phyloP scores from a whole-genome alignment of 1,140 invertebrate genomes.

The Mercenaria mercenaria region DNA sequence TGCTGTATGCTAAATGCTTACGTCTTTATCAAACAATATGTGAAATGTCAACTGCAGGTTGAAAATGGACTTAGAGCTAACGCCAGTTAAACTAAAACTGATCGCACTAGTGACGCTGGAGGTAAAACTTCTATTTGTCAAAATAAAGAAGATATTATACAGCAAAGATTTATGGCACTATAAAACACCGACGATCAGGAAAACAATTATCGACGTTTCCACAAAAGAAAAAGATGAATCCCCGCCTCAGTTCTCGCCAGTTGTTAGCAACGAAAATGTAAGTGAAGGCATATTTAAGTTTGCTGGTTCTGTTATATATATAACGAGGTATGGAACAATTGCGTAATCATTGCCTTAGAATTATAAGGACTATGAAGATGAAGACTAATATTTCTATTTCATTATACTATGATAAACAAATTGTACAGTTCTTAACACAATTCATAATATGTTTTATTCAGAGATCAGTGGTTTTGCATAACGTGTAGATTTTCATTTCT shows the following conservation, averaged over 20 bases:
- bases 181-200: slow-evolving; percentile 69
- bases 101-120: slow-evolving; percentile 73
- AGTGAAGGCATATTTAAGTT: no score
- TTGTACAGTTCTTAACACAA: no score
- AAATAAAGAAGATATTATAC: slow-evolving; percentile 70
- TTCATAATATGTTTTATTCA: no score
- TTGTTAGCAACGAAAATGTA: background rate
- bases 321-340: no score
- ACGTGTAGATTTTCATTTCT: no score
- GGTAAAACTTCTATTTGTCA: slow-evolving; percentile 62
- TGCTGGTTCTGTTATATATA: background rate
- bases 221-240: slow-evolving; percentile 73
- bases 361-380: no score
- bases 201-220: slow-evolving; percentile 72
- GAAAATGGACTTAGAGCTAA: slow-evolving; percentile 73
- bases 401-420: no score
- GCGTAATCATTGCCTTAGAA: no score
- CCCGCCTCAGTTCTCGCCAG: slow-evolving; percentile 61
- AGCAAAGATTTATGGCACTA: slow-evolving; percentile 72
- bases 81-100: slow-evolving; percentile 69
- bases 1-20: no score
- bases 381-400: no score
- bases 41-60: slow-evolving; percentile 58
- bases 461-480: no score
- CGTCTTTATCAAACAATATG: no score